Conservation (phyloP, 1,140 invertebrate species). For the Oscheius sp. region DNA sequence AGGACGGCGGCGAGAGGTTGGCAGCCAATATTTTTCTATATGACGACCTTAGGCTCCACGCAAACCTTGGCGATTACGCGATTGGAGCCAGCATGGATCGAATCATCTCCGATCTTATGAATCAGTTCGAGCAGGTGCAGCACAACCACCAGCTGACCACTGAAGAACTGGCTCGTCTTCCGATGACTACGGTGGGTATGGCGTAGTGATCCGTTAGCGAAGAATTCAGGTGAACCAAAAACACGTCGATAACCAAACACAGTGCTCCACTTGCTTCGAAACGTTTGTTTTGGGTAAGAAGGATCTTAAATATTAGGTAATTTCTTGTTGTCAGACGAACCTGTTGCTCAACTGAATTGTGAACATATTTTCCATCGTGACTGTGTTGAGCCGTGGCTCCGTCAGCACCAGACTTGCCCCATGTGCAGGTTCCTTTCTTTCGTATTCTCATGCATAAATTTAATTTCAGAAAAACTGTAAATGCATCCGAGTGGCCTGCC, state of each 20-base stretch:
- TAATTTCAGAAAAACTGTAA: too few species aligned
- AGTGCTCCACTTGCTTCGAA: slow-evolving; percentile 97
- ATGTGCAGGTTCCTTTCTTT: slow-evolving; percentile 31
- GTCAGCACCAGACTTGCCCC: slow-evolving; percentile 37
- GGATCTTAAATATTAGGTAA: slow-evolving; percentile 57
- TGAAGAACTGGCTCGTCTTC: slow-evolving; percentile 12
- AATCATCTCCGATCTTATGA: not conserved
- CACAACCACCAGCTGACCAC: not conserved
- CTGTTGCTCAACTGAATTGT: slow-evolving; percentile 81
- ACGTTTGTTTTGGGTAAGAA: slow-evolving; percentile 51
- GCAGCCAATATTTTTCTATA: not conserved
- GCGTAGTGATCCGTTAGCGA: not conserved
- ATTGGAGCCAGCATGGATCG: not conserved
- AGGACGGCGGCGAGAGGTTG: too few species aligned
- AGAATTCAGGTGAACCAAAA: slow-evolving; percentile 32
- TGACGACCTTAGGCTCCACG: not conserved
- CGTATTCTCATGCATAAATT: too few species aligned
- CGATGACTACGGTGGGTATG: slow-evolving; percentile 22
- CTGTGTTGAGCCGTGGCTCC: slow-evolving; percentile 89
- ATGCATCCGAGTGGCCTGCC: too few species aligned
- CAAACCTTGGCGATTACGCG: not conserved
- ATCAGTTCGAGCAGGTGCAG: not conserved
- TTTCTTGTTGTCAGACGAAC: slow-evolving; percentile 77
- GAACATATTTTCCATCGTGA: slow-evolving; percentile 85
- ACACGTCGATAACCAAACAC: slow-evolving; percentile 70